Evolutionary conservation across 2,797 vertebrate genomes (phyloP), one percentile per base, ranked within the genome.

Genomic region (Melopsittacus undulatus): DNA sequence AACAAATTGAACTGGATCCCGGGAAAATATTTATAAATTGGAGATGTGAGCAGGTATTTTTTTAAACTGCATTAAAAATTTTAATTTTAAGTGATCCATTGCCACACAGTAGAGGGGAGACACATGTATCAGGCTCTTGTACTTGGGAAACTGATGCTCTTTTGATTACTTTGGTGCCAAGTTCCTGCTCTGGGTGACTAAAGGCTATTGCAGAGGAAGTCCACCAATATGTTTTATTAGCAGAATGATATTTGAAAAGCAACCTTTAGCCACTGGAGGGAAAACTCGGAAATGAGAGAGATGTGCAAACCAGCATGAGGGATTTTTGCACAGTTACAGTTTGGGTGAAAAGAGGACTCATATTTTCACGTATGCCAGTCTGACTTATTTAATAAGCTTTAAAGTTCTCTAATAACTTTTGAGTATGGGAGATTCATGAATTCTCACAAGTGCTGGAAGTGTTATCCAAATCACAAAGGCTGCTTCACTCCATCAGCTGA

Each of bases 101-200:
- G 67, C 49, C 45, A 8, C 1, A 2, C 10, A 61, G 66, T 43
- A 0, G 1, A 59, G 62, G 5, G 18, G 40, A 64, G 26, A 27
- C 24, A 9, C 8, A 1, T 5, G 26, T 12, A 15, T 34, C 34
- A 30, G 81, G 48, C 68, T 59, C 27, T 59, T 2, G 2, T 36
- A 70, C 48, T n/a, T 32, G 72, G 81, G 76, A 89, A 81, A 52
- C 11, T 9, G 49, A 59, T 43, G 34, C 0, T 1, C 45, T 57
- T 64, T 12, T 1, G 2, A 30, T 42, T 22, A 11, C 26, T 79
- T 75, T 3, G 4, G 57, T 63, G 90, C 63, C 51, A 69, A 29
- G 26, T 67, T 42, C 56, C 61, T 63, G 52, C 61, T 61, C 54
- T 51, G 70, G 38, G 40, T 61, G 45, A 69, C 15, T 34, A 16